Base-by-base conservation (phyloP, 2,797 vertebrate genomes). In the Dicrostonyx torquatus region DNA sequence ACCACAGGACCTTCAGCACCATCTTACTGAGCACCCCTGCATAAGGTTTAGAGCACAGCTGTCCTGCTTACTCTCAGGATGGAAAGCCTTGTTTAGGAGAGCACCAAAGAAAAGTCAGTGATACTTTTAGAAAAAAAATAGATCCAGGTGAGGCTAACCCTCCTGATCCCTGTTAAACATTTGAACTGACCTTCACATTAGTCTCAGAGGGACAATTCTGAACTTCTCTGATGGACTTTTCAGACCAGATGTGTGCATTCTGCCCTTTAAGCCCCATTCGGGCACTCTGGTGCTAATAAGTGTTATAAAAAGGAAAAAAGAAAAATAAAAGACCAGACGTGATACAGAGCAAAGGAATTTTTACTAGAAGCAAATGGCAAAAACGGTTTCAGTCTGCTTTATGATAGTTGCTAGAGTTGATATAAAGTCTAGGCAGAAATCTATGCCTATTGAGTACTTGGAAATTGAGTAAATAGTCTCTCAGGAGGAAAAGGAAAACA, bases 311-410 rank as follows among this genome's bases (percentile, higher is more conserved):
- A 37, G 1, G 18, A 62, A 20, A 29, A 50, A 97, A 96, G 0
- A 48, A 60, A 96, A 48, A 58, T n/a, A 96, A 1, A 31, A 94
- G 58, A 7, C 82, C 91, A 96, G 94, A 77, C 43, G 5, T 91
- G 80, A 72, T 93, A 7, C 94, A 96, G 94, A 55, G 70, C 34
- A 40, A 77, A 90, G 90, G 93, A 95, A 97, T 95, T 98, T 95
- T 98, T 94, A 91, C 43, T 73, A 87, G 90, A 95, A 95, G 34
- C 58, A n/a, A 89, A 86, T 64, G 78, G 90, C 85, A 83, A 76
- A 96, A 95, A 83, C 68, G 93, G 88, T 94, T 92, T 64, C 31
- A 86, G 40, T 91, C 87, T 0, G n/a, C 76, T 97, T 97, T 95
- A 87, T 92, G 96, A 96, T 91, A 95, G 88, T 88, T 89, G 72